A percentile compares a stretch with the other conserved stretches of the same genome.
Evolutionary conservation across 1,140 invertebrate genomes (phyloP).

Genomic region (Temnothorax nylanderi): DNA sequence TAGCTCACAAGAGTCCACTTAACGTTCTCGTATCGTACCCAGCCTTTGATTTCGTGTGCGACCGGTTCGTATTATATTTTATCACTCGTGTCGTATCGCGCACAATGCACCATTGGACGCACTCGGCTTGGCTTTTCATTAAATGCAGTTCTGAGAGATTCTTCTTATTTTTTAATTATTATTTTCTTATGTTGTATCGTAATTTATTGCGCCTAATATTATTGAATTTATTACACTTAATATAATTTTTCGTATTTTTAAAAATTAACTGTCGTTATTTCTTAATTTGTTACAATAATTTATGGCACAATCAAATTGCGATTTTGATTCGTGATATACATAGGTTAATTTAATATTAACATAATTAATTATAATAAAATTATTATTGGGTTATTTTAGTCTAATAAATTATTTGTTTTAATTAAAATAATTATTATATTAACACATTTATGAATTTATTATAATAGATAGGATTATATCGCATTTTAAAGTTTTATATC

Average conservation of each 20-base stretch:
- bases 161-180: neutral
- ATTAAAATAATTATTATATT: too few relatives aligned
- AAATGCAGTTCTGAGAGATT: neutral
- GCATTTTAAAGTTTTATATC: neutral
- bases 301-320: neutral
- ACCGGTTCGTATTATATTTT: conserved; percentile 33
- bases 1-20: conserved; percentile 18
- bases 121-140: neutral
- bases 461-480: neutral
- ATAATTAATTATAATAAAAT: too few relatives aligned
- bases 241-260: too few relatives aligned
- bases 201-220: neutral
- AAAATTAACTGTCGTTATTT: neutral
- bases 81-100: neutral
- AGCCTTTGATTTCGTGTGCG: conserved; percentile 29
- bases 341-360: too few relatives aligned
- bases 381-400: too few relatives aligned
- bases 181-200: neutral
- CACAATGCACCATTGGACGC: neutral
- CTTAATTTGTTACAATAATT: neutral
- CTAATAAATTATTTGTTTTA: too few relatives aligned
- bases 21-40: neutral
- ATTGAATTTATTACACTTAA: too few relatives aligned
- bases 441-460: neutral
- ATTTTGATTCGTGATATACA: too few relatives aligned